A percentile compares a stretch with the other conserved stretches of the same genome.
phyloP scores from a whole-genome alignment of 2,888 invertebrate genomes.

The Beris morrisii region DNA sequence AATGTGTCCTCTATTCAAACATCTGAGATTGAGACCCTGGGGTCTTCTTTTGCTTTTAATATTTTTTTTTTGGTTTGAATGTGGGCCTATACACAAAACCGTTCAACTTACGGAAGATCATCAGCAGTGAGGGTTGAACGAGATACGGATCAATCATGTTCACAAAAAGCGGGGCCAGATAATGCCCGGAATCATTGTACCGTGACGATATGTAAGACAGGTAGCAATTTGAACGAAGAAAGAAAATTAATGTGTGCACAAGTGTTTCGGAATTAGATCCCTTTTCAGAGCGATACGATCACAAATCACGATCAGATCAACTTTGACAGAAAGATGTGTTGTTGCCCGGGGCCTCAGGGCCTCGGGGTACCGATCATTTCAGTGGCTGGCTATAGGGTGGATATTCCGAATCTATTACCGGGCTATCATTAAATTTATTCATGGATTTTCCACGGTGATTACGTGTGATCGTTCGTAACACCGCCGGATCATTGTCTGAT shows the following conservation, averaged over 20 bases:
- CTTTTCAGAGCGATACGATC: constrained; percentile 33
- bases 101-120: constrained; percentile 13
- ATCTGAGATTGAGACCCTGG: constrained; percentile 10
- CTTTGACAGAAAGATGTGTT: constrained; percentile 1
- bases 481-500: constrained; percentile 29
- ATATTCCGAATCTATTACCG: constrained; percentile 1
- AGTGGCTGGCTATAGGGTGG: neutral
- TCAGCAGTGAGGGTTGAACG: constrained; percentile 11
- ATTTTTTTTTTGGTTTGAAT: neutral
- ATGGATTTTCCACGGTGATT: constrained; percentile 34
- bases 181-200: constrained; percentile 32
- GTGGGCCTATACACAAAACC: neutral
- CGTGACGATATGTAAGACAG: constrained; percentile 37
- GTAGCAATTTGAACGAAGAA: constrained; percentile 34
- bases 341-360: neutral
- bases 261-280: constrained; percentile 38
- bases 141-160: constrained; percentile 33
- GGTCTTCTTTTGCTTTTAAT: constrained; percentile 12
- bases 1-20: constrained; percentile 26
- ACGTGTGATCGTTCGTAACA: constrained; percentile 23
- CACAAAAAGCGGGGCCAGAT: constrained; percentile 31
- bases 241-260: constrained; percentile 34
- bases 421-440: constrained; percentile 33
- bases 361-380: neutral
- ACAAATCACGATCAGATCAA: constrained; percentile 35